Percentiles rank a stretch among this genome's conserved stretches.
Conservation (phyloP, 37 sponge, comb jelly and placozoan genomes). For the Halisarca cf. caerulea region DNA sequence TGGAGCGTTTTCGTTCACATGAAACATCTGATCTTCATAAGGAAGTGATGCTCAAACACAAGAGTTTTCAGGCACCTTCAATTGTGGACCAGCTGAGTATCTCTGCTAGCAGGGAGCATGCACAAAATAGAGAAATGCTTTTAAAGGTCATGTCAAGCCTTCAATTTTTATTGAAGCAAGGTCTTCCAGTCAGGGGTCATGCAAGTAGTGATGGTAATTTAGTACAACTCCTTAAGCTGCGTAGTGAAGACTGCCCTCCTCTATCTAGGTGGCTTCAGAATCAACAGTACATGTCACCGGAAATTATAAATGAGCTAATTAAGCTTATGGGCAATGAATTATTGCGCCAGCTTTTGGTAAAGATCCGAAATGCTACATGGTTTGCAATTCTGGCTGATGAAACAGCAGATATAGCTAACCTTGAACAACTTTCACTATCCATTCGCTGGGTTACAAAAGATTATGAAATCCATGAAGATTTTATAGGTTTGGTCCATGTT, state of each 20-base stretch:
- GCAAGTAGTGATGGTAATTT: neutral
- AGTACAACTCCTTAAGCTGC: neutral
- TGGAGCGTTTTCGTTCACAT: slow-evolving; percentile 3
- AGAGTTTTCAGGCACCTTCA: neutral
- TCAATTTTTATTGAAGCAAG: neutral
- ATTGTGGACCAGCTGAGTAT: neutral
- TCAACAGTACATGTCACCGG: slow-evolving; percentile 11
- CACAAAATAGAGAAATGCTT: neutral
- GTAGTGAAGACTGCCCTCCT: slow-evolving; percentile 9
- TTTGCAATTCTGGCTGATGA: slow-evolving; percentile 47
- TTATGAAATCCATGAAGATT: no score
- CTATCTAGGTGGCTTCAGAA: neutral
- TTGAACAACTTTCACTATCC: slow-evolving; percentile 45
- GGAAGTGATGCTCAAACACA: neutral
- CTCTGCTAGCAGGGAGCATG: neutral
- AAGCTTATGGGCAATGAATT: slow-evolving; percentile 18
- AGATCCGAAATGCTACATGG: slow-evolving; percentile 13
- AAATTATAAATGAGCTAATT: slow-evolving; percentile 12
- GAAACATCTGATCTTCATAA: neutral
- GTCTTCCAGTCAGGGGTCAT: neutral
- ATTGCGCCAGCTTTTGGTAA: neutral
- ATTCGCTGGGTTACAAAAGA: no score
- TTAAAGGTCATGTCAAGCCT: slow-evolving; percentile 20
- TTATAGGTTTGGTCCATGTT: slow-evolving; percentile 43
- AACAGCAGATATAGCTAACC: slow-evolving; percentile 45